phyloP scores from a whole-genome alignment of 2,888 invertebrate species.

The Phyllotreta striolata region DNA sequence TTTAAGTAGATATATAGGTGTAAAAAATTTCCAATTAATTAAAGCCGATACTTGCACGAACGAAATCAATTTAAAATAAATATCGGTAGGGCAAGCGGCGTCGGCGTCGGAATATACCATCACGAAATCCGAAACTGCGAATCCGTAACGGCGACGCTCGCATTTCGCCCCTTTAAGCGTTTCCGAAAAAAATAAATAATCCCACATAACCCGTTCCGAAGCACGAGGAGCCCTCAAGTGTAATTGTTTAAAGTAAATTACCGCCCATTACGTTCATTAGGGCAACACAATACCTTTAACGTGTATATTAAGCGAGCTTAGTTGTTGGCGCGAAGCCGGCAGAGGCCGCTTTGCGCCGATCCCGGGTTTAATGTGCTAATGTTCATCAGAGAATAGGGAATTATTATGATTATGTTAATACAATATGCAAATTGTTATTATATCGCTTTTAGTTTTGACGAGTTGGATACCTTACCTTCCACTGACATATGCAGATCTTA shows the following conservation, averaged over 20 bases:
- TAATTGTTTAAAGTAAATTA: conserved; percentile 42
- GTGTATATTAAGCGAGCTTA: conserved; percentile 38
- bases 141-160: conserved; percentile 5
- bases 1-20: no score
- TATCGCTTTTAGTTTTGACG: no score
- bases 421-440: conserved; percentile 44
- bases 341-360: conserved; percentile 34
- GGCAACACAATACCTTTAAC: conserved; percentile 39
- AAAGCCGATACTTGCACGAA: no score
- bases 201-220: conserved; percentile 28
- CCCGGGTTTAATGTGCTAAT: conserved; percentile 50
- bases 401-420: conserved; percentile 56
- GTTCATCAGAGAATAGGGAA: conserved; percentile 50
- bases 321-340: conserved; percentile 29
- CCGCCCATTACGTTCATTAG: conserved; percentile 42
- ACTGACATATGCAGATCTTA: no score
- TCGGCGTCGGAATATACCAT: no score
- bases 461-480: no score
- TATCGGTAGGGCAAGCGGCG: no score
- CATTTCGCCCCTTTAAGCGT: conserved; percentile 20
- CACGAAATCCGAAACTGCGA: not conserved
- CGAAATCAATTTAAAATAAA: no score
- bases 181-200: conserved; percentile 34
- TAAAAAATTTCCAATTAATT: no score
- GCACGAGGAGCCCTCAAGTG: conserved; percentile 30